Conservation (phyloP, 2,797 vertebrate species). For the Echeneis naucrates region DNA sequence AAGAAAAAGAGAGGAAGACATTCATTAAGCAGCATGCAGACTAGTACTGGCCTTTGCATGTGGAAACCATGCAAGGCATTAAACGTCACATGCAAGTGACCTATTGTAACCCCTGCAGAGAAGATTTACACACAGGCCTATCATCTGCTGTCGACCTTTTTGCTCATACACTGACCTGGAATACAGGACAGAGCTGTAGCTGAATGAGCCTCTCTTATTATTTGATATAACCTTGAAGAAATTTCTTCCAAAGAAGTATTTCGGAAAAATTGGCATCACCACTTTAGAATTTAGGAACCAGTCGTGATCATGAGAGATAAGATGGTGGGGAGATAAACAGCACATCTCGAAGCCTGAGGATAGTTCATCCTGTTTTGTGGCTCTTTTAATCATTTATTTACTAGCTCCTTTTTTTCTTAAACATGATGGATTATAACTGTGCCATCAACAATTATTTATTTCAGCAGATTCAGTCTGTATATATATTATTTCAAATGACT, state of each 20-base stretch:
- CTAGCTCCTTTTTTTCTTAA: not conserved
- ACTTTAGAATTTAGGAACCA: constrained; percentile 50
- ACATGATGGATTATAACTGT: constrained; percentile 28
- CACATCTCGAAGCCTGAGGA: constrained; percentile 15
- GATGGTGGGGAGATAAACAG: constrained; percentile 29
- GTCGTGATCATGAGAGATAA: constrained; percentile 39
- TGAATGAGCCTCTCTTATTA: constrained; percentile 51
- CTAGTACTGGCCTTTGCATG: constrained; percentile 96
- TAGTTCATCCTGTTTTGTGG: constrained; percentile 22
- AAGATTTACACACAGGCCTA: constrained; percentile 43
- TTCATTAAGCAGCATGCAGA: constrained; percentile 99
- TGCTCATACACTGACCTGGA: constrained; percentile 38
- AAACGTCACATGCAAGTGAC: constrained; percentile 97
- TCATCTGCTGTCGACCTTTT: constrained; percentile 14
- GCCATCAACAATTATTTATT: constrained; percentile 40
- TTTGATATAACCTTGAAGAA: constrained; percentile 44
- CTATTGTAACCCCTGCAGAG: constrained; percentile 82
- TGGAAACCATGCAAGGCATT: constrained; percentile 95
- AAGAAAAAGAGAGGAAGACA: constrained; percentile 99
- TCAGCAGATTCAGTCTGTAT: constrained; percentile 37
- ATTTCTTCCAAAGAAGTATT: constrained; percentile 34
- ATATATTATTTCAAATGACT: constrained; percentile 34
- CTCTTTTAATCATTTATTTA: constrained; percentile 34
- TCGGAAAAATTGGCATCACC: constrained; percentile 33
- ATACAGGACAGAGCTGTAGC: constrained; percentile 47